Conservation (phyloP, 2,888 invertebrate species). For the Cosmia pyralina region DNA sequence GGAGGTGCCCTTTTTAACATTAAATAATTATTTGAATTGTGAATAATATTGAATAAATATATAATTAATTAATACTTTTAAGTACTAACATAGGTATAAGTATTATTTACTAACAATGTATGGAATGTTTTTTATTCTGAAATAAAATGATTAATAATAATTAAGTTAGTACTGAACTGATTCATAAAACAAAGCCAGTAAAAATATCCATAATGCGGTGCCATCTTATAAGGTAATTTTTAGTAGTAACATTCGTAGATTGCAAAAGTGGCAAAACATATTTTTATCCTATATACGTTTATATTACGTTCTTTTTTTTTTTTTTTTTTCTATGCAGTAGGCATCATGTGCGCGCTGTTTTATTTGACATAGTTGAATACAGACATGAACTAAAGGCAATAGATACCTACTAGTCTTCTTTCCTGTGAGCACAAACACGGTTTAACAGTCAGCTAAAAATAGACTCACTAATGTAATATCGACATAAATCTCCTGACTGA, state of each 20-base stretch:
- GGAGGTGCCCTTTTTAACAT: too few species aligned
- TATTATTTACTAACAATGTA: too few species aligned
- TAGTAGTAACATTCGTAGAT: neutral
- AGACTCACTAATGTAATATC: conserved; percentile 36
- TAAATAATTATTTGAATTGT: too few species aligned
- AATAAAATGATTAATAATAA: too few species aligned
- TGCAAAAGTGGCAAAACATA: neutral
- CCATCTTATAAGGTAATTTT: neutral
- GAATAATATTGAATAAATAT: too few species aligned
- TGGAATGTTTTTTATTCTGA: too few species aligned
- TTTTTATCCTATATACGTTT: neutral
- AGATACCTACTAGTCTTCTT: neutral
- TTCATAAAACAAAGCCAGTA: neutral
- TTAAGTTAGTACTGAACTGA: neutral
- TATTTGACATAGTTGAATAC: neutral
- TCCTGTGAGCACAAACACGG: too few species aligned
- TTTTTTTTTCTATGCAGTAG: neutral
- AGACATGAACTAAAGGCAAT: neutral
- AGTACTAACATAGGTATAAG: too few species aligned
- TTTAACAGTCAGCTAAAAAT: conserved; percentile 26
- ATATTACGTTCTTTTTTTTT: too few species aligned
- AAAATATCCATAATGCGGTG: neutral
- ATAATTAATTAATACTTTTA: too few species aligned
- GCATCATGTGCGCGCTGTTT: neutral
- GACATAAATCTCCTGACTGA: conserved; percentile 37